Percentiles rank a stretch among this genome's conserved stretches.
These are phyloP conservation scores for Triplophysa tibetana DNA, from an alignment of 2,113 vertebrate species.

Conservation along the genomic window DNA sequence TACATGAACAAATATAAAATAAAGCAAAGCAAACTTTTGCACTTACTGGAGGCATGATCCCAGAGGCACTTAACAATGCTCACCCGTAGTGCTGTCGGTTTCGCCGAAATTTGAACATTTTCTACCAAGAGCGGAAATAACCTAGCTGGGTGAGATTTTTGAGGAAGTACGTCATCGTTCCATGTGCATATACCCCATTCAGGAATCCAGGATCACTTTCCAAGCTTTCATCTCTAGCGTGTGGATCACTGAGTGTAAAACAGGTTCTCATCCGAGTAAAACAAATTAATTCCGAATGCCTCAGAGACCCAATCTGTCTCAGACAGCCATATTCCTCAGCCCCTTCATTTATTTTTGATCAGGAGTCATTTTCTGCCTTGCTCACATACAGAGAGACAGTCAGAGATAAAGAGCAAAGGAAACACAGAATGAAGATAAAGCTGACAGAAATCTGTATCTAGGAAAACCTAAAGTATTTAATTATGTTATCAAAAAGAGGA, in stretches of 20 bases:
- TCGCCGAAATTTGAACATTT: no score
- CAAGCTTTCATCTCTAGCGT: not conserved
- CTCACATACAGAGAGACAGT: not conserved
- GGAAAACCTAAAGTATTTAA: conserved; percentile 28
- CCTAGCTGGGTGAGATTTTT: no score
- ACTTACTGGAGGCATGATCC: no score
- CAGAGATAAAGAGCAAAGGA: not conserved
- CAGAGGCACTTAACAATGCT: no score
- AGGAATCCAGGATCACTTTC: not conserved
- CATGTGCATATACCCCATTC: no score
- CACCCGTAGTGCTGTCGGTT: no score
- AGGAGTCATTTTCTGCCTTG: conserved; percentile 40
- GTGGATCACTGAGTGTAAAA: not conserved
- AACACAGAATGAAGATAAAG: no score
- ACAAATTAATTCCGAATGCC: conserved; percentile 33
- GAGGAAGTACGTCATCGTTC: no score
- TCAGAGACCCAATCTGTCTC: conserved; percentile 40
- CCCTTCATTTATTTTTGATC: conserved; percentile 45
- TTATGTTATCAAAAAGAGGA: not conserved
- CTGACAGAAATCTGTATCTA: not conserved
- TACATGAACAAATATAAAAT: no score
- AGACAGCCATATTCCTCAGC: conserved; percentile 32
- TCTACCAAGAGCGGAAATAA: no score
- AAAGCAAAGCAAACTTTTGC: no score
- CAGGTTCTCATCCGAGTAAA: conserved; percentile 1